Evolutionary conservation across 2,113 vertebrate species (phyloP).

Genomic region (Beaufortia kweichowensis): DNA sequence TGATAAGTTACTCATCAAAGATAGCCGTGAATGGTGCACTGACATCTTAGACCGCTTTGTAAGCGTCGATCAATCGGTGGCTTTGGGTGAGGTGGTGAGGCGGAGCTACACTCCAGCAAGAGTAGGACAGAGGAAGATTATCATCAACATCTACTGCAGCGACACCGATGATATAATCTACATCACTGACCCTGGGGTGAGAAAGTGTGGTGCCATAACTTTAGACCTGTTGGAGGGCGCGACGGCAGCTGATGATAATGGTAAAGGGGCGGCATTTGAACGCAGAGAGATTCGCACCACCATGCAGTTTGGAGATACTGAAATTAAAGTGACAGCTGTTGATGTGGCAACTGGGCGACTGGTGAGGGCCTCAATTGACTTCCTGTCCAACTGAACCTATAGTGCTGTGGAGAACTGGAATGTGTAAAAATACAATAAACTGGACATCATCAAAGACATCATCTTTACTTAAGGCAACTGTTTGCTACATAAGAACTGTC

Average conservation of each 20-base stretch:
- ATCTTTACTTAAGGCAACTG: neutral
- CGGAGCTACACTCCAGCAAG: conserved; percentile 92
- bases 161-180: conserved; percentile 82
- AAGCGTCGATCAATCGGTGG: conserved; percentile 90
- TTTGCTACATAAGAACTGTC: neutral
- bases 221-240: conserved; percentile 78
- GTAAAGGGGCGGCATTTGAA: conserved; percentile 21
- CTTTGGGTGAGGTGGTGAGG: conserved; percentile 87
- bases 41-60: conserved; percentile 95
- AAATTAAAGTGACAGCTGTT: conserved; percentile 91
- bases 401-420: neutral
- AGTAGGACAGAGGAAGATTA: conserved; percentile 85
- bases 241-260: conserved; percentile 10
- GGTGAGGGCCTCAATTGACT: conserved; percentile 88
- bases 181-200: conserved; percentile 88
- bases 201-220: conserved; percentile 90
- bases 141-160: conserved; percentile 96
- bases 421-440: neutral
- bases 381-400: conserved; percentile 84
- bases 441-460: neutral
- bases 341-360: conserved; percentile 82
- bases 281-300: conserved; percentile 88
- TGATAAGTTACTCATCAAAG: conserved; percentile 91
- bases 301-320: conserved; percentile 97
- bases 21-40: conserved; percentile 93